Percentiles rank a stretch among this genome's conserved stretches.
Evolutionary conservation across 2,888 invertebrate genomes (phyloP).

Genomic region (Rotaria macrura): DNA sequence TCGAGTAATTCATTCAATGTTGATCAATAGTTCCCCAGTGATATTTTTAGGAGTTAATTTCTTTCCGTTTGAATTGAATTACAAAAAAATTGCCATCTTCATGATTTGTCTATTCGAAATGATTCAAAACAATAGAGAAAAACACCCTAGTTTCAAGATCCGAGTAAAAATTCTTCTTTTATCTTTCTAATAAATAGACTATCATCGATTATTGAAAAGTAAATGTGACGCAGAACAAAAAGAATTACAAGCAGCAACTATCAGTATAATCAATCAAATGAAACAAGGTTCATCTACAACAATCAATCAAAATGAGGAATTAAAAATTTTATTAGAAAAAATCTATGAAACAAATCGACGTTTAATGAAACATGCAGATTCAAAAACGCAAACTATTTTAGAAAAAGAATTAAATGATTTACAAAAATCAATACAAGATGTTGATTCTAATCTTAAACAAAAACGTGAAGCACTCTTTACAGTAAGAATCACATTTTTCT

Average conservation of each 20-base stretch:
- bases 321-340: not conserved
- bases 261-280: not conserved
- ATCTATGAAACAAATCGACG: not conserved
- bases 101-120: too few relatives aligned
- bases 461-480: not conserved
- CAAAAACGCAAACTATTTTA: not conserved
- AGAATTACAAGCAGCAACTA: not conserved
- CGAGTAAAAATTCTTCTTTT: too few relatives aligned
- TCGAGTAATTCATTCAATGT: too few relatives aligned
- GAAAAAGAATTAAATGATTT: conserved; percentile 17
- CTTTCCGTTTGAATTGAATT: too few relatives aligned
- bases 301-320: not conserved
- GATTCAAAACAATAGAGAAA: too few relatives aligned
- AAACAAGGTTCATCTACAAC: not conserved
- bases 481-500: not conserved
- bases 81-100: too few relatives aligned
- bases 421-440: not conserved
- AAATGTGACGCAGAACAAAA: not conserved
- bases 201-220: not conserved
- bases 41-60: too few relatives aligned
- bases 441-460: not conserved
- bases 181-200: too few relatives aligned
- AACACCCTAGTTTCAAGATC: too few relatives aligned
- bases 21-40: too few relatives aligned
- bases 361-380: not conserved